These are phyloP conservation scores for Halisarca cf. caerulea DNA, from an alignment of 37 sponge, comb jelly and placozoan species.

Conservation along the genomic window DNA sequence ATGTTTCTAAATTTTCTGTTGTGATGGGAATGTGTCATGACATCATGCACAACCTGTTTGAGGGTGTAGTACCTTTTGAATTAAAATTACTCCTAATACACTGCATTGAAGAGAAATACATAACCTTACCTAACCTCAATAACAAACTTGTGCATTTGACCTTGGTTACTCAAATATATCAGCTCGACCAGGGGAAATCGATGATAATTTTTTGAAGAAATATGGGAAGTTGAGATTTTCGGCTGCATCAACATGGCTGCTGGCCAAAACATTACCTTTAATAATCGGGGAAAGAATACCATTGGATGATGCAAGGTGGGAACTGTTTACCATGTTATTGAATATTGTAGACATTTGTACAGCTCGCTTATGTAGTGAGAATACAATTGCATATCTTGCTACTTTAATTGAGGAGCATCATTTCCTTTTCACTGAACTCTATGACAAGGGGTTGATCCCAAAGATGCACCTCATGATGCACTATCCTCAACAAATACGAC, in stretches of 20 bases:
- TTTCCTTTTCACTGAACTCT: not conserved
- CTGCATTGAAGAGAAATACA: not conserved
- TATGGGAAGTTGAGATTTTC: not conserved
- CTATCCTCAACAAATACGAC: slow-evolving; percentile 28
- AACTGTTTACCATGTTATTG: slow-evolving; percentile 18
- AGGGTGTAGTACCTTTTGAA: slow-evolving; percentile 35
- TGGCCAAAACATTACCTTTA: slow-evolving; percentile 17
- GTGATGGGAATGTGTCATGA: slow-evolving; percentile 18
- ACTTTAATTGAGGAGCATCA: slow-evolving; percentile 37
- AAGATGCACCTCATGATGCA: slow-evolving; percentile 61
- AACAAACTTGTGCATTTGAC: not conserved
- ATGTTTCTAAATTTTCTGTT: not conserved
- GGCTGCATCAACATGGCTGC: slow-evolving; percentile 1
- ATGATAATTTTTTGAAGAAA: not conserved
- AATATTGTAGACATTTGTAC: slow-evolving; percentile 9
- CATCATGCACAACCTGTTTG: slow-evolving; percentile 44
- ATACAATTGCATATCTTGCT: not conserved
- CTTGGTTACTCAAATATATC: slow-evolving; percentile 44
- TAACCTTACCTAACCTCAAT: slow-evolving; percentile 27
- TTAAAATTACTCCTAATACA: slow-evolving; percentile 8
- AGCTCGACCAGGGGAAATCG: too few relatives aligned
- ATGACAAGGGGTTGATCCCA: slow-evolving; percentile 12
- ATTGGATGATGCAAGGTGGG: slow-evolving; percentile 28
- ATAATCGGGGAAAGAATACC: slow-evolving; percentile 27
- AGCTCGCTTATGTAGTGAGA: not conserved